These are phyloP conservation scores for Bruchidius siliquastri DNA, from an alignment of 2,888 invertebrate genomes.

Conservation along the genomic window DNA sequence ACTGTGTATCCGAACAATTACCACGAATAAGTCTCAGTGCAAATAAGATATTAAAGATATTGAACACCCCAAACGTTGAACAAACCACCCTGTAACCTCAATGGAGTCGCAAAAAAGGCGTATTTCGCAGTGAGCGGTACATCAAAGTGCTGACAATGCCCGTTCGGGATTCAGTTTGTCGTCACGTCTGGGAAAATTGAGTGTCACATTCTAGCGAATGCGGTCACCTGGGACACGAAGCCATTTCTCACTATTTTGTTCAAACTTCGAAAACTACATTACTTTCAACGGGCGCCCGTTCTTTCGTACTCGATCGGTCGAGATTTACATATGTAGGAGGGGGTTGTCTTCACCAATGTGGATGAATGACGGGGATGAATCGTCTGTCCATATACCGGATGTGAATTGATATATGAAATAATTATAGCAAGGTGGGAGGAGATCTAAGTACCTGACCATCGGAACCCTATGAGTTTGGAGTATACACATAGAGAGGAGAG, in stretches of 20 bases:
- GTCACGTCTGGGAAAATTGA: slow-evolving; percentile 19
- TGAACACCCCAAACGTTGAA: too few relatives aligned
- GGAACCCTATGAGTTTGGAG: too few relatives aligned
- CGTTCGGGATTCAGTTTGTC: slow-evolving; percentile 15
- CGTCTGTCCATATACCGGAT: not conserved
- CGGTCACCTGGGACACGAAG: slow-evolving; percentile 18
- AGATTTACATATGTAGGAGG: not conserved
- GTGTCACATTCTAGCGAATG: slow-evolving; percentile 19
- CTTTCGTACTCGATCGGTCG: not conserved
- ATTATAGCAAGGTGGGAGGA: too few relatives aligned
- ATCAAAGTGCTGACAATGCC: not conserved
- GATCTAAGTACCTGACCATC: too few relatives aligned
- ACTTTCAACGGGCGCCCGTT: not conserved
- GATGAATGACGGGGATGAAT: not conserved
- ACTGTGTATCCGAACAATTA: too few relatives aligned
- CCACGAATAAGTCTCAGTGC: too few relatives aligned
- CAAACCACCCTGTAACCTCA: not conserved
- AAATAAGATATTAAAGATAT: too few relatives aligned
- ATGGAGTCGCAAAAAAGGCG: not conserved
- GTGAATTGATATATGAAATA: too few relatives aligned
- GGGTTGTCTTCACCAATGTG: not conserved
- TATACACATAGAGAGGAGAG: too few relatives aligned
- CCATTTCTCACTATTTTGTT: slow-evolving; percentile 12
- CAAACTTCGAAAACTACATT: slow-evolving; percentile 1
- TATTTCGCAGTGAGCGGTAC: slow-evolving; percentile 3